A percentile compares a stretch with the other conserved stretches of the same genome.
These are phyloP conservation scores for Pseudomyrmex dendroicus DNA, from an alignment of 1,140 invertebrate genomes.

Conservation along the genomic window DNA sequence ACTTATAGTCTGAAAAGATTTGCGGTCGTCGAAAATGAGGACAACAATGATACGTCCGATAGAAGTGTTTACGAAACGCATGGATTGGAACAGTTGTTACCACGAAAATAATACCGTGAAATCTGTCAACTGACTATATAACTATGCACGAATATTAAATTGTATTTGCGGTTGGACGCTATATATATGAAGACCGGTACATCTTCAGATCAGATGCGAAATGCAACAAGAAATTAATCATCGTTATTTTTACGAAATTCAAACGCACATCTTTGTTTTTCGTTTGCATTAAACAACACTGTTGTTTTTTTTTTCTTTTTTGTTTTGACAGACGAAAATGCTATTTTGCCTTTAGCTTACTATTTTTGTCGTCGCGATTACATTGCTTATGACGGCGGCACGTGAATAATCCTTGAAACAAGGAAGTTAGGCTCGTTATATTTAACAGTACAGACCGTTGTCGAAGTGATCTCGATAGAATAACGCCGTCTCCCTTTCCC, in stretches of 20 bases:
- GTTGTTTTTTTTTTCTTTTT: background rate
- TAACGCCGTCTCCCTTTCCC: constrained; percentile 42
- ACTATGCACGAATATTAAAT: constrained; percentile 7
- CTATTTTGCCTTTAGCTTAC: background rate
- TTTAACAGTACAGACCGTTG: constrained; percentile 15
- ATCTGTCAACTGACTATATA: background rate
- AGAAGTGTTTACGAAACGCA: constrained; percentile 18
- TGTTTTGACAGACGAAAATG: background rate
- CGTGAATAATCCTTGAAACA: constrained; percentile 33
- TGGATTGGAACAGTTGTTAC: constrained; percentile 10
- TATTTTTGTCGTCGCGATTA: constrained; percentile 68
- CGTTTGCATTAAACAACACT: background rate
- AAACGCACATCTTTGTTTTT: background rate
- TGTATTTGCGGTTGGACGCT: background rate
- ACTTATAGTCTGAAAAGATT: background rate
- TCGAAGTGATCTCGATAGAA: constrained; percentile 49
- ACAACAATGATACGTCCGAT: constrained; percentile 1
- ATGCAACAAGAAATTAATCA: constrained; percentile 5
- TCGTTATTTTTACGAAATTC: background rate
- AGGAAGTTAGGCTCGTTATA: constrained; percentile 26
- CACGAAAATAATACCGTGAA: constrained; percentile 29
- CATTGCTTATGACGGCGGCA: constrained; percentile 66
- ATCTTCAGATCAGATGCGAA: background rate
- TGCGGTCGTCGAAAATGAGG: background rate
- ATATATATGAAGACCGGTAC: background rate